Base-by-base conservation (phyloP, 2,888 invertebrate genomes). In the Miltochrista miniata region DNA sequence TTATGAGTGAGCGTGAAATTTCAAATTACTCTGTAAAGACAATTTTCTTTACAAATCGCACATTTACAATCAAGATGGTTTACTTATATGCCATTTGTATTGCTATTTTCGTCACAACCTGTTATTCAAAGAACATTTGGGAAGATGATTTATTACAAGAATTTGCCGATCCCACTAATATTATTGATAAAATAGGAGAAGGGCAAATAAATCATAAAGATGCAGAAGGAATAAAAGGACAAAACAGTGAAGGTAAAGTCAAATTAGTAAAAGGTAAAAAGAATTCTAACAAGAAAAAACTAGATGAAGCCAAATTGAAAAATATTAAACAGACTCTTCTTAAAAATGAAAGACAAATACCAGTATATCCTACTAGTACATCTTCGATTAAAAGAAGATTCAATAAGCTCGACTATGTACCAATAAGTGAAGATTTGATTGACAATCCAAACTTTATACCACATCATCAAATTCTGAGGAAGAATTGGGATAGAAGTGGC, bases 1-100 rank as follows among this genome's bases (percentile, higher is more conserved):
- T 53, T 31, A 43, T 47, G 46, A 24, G 41, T 13, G 14, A 35
- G 30, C 58, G 64, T 66, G 59, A 68, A 66, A 68, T 66, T 34
- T 45, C 13, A 50, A 52, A 66, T 64, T 57, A 59, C 48, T 47
- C 39, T 48, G 29, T 30, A 41, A 13, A 36, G 18, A 42, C 13
- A 41, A 55, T 51, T 64, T 51, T 46, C 35, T 40, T 52, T 51
- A 46, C 31, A 48, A 41, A 41, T 48, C 52, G 50, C 48, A 14
- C 37, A 38, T 44, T 42, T 14, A n/a, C 12, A n/a, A 29, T 15
- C 53, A 55, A 44, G 48, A 67, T 69, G 66, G 55, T 45, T 14
- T 12, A 15, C 34, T 45, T 56, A 12, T 43, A 41, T 8, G 44
- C 39, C 1, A 11, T 57, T 24, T 37, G 38, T 44, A 2, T 54